These are phyloP conservation scores for Anastatus disparis DNA, from an alignment of 1,140 invertebrate genomes.

Conservation along the genomic window DNA sequence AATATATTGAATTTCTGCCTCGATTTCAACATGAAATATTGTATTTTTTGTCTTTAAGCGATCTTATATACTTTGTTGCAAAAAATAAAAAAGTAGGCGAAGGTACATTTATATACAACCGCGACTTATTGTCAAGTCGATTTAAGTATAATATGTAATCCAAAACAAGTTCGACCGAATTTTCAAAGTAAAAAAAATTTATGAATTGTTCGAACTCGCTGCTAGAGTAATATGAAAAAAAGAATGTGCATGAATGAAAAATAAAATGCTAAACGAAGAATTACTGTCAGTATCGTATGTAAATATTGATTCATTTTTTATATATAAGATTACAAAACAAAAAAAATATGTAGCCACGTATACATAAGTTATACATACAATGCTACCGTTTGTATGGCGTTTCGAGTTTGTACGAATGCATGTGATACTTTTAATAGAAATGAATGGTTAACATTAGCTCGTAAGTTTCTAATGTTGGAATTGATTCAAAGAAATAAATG, in stretches of 20 bases:
- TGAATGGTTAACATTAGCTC: slow-evolving; percentile 25
- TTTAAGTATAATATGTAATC: slow-evolving; percentile 15
- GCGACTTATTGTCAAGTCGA: slow-evolving; percentile 15
- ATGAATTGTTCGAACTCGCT: slow-evolving; percentile 16
- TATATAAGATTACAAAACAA: slow-evolving; percentile 31
- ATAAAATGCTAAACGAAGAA: slow-evolving; percentile 31
- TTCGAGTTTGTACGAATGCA: slow-evolving; percentile 37
- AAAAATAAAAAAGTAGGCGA: slow-evolving; percentile 23
- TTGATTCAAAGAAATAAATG: slow-evolving; percentile 22
- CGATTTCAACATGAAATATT: neutral
- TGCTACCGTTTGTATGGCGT: slow-evolving; percentile 31
- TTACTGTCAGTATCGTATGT: slow-evolving; percentile 62
- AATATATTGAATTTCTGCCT: slow-evolving; percentile 11
- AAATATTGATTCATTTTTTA: slow-evolving; percentile 50
- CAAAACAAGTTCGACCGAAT: slow-evolving; percentile 4
- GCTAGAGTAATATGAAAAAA: slow-evolving; percentile 1
- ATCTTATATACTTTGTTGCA: slow-evolving; percentile 33
- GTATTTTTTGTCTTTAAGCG: slow-evolving; percentile 16
- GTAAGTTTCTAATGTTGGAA: slow-evolving; percentile 37
- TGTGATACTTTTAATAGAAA: slow-evolving; percentile 36
- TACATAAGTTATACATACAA: slow-evolving; percentile 28
- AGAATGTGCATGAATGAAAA: slow-evolving; percentile 18
- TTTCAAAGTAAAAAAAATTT: slow-evolving; percentile 1
- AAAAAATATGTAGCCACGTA: slow-evolving; percentile 33
- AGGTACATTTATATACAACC: neutral